Percentiles rank a stretch among this genome's conserved stretches.
These are phyloP conservation scores for Phorcus lineatus DNA, from an alignment of 2,888 invertebrate species.

Conservation along the genomic window DNA sequence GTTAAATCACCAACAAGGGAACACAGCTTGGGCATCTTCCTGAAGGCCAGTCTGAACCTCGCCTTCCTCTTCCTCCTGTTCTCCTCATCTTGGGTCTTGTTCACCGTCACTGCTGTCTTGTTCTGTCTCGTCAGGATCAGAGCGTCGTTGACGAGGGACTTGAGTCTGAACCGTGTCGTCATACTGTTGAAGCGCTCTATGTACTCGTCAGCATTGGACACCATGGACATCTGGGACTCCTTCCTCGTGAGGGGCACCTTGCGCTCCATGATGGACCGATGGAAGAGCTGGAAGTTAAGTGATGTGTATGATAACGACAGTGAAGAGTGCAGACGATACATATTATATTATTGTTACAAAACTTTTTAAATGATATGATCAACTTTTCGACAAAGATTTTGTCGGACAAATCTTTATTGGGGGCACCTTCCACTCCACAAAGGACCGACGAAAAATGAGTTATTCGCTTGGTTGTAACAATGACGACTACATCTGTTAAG, in stretches of 20 bases:
- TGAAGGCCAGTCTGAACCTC: neutral
- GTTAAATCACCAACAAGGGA: neutral
- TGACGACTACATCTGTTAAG: too few relatives aligned
- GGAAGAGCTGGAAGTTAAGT: neutral
- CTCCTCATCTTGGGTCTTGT: neutral
- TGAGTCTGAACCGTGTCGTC: constrained; percentile 32
- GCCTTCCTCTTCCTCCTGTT: constrained; percentile 6
- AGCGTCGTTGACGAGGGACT: constrained; percentile 34
- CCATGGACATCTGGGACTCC: neutral
- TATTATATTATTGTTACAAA: too few relatives aligned
- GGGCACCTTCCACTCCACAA: too few relatives aligned
- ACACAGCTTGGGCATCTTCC: constrained; percentile 20
- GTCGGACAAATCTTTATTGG: too few relatives aligned
- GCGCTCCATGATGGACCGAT: neutral
- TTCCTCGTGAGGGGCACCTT: neutral
- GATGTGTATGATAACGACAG: too few relatives aligned
- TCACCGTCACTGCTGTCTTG: constrained; percentile 21
- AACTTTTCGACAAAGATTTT: too few relatives aligned
- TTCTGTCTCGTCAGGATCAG: constrained; percentile 34
- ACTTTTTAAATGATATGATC: too few relatives aligned
- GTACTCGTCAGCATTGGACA: constrained; percentile 15
- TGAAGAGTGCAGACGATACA: too few relatives aligned
- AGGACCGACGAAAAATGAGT: too few relatives aligned
- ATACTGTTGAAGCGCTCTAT: constrained; percentile 15
- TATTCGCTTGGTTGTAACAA: too few relatives aligned